Evolutionary conservation across 2,888 invertebrate genomes (phyloP), one percentile per base, ranked within the genome.

Genomic region (Dasysyrphus albostriatus): DNA sequence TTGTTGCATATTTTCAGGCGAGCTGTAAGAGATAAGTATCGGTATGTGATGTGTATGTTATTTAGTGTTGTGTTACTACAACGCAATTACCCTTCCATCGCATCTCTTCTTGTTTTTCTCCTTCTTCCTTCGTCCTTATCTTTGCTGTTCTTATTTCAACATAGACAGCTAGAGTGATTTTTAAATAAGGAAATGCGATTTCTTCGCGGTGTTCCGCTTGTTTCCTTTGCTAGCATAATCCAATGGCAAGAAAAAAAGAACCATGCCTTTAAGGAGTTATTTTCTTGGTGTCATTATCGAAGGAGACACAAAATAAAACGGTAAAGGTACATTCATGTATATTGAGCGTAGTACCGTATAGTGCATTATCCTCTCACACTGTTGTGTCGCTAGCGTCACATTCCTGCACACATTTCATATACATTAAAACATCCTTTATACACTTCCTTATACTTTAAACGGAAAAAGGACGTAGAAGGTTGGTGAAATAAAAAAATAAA

Each of bases 131-230:
- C 8, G 44, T 63, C 42, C 44, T 39, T 65, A 16, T 7, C 63
- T 76, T 73, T 76, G 67, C 76, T 67, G 76, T 77, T 58, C 42
- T 81, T 63, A 74, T 61, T 77, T 77, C 63, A 82, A 77, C 85
- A 74, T 63, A 74, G 69, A 73, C 77, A 42, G 10, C 61, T 39
- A 61, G 69, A 67, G 81, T 73, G 73, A 75, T 79, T 77, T 69
- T 85, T 73, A 77, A 85, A 58, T 81, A 61, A 81, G 84, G 73
- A 85, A 85, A 85, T 85, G 85, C 73, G 81, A 85, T 85, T 82
- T 73, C 67, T 70, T 79, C 67, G 37, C 54, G 69, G 47, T 59
- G 16, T 54, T 32, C 61, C 42, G 29, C 29, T 29, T n/a, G 6
- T 39, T 65, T 65, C 44, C 61, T 61, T 81, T 73, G n/a, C n/a